Evolutionary conservation across 2,888 invertebrate genomes (phyloP).

Genomic region (Steromphala cineraria): DNA sequence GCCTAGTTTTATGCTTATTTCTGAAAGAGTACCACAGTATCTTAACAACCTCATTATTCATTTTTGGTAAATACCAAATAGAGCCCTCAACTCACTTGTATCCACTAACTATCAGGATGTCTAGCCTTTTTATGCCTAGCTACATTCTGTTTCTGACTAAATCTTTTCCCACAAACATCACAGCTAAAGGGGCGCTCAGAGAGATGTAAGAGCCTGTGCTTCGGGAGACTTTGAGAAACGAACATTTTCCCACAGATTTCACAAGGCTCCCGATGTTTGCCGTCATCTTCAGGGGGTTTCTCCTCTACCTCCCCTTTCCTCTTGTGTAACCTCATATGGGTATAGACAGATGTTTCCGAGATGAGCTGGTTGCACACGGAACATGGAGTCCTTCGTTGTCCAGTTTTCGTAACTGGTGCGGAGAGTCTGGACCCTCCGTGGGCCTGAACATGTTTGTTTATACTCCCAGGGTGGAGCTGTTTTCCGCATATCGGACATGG

Average conservation of each 20-base stretch:
- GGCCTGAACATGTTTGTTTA: not conserved
- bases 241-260: not conserved
- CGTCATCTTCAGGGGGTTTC: not conserved
- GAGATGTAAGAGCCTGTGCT: not conserved
- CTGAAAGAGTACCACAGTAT: no score
- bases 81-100: no score
- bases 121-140: not conserved
- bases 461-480: not conserved
- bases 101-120: not conserved
- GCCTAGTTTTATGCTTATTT: not conserved
- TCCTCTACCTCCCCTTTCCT: not conserved
- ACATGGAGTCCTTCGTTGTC: not conserved
- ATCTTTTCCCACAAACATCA: not conserved
- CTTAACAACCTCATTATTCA: no score
- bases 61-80: no score
- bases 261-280: not conserved
- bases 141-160: not conserved
- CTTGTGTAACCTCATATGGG: not conserved
- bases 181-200: not conserved
- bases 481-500: not conserved
- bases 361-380: not conserved
- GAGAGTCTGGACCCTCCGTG: not conserved
- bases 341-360: not conserved
- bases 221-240: not conserved
- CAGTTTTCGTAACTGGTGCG: not conserved